Evolutionary conservation across 2,888 invertebrate genomes (phyloP).

Genomic region (Luperina testacea): DNA sequence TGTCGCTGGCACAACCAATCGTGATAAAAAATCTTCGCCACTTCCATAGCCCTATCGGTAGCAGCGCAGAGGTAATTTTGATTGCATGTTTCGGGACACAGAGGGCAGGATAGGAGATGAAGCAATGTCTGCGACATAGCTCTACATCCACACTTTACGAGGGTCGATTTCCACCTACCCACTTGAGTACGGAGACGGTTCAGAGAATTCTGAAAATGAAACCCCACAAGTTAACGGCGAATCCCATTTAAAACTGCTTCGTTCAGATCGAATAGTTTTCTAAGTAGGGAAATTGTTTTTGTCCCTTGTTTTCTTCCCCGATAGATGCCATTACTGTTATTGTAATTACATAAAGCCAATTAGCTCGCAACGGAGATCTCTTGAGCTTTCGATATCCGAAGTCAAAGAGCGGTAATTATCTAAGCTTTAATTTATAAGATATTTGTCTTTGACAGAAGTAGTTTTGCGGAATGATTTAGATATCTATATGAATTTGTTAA

Average conservation of each 20-base stretch:
- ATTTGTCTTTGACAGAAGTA: neutral
- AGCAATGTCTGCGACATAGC: neutral
- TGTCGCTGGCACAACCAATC: neutral
- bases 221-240: neutral
- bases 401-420: conserved; percentile 27
- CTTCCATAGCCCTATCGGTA: neutral
- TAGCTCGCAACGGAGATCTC: conserved; percentile 33
- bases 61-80: neutral
- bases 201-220: neutral
- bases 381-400: conserved; percentile 18
- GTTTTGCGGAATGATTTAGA: neutral
- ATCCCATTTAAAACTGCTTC: neutral
- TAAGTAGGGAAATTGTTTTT: neutral
- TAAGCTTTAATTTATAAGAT: conserved; percentile 14
- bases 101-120: neutral
- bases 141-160: neutral
- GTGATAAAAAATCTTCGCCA: neutral
- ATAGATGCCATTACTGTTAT: conserved; percentile 41
- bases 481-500: too few species aligned
- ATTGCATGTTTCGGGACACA: neutral
- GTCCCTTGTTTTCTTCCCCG: conserved; percentile 15
- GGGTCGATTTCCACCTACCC: neutral
- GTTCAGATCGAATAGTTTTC: neutral
- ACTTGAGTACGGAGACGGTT: neutral
- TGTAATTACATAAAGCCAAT: conserved; percentile 43